Evolutionary conservation across 2,888 invertebrate species (phyloP).

Genomic region (Stratiomys singularior): DNA sequence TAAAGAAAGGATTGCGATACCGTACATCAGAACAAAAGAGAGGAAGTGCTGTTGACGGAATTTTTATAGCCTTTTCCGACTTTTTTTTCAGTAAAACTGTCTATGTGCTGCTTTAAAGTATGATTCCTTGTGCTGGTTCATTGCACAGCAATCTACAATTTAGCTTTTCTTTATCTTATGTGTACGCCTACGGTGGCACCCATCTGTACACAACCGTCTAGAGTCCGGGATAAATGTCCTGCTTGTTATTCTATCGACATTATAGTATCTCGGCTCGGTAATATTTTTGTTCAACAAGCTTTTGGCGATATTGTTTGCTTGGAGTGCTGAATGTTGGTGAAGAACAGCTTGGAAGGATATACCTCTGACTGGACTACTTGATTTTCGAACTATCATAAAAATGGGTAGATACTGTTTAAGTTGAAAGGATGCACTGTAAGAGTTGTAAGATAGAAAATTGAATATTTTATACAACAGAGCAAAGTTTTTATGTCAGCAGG

Average conservation of each 20-base stretch:
- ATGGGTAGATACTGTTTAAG: not conserved
- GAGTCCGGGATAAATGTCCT: not conserved
- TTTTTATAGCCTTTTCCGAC: not conserved
- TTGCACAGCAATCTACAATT: conserved; percentile 19
- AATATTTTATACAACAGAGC: not conserved
- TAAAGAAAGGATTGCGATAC: too few species aligned
- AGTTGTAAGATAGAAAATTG: not conserved
- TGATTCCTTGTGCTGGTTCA: conserved; percentile 15
- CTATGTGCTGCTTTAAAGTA: conserved; percentile 9
- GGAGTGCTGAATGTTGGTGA: not conserved
- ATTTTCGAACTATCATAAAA: conserved; percentile 23
- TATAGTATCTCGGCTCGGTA: not conserved
- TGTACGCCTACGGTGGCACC: not conserved
- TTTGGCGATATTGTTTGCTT: conserved; percentile 9
- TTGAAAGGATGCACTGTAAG: not conserved
- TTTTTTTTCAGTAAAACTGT: not conserved
- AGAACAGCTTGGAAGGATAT: not conserved
- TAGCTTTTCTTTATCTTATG: conserved; percentile 17
- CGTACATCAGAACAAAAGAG: too few species aligned
- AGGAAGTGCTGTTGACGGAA: too few species aligned
- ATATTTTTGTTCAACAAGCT: conserved; percentile 28
- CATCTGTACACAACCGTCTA: not conserved
- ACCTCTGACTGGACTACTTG: not conserved
- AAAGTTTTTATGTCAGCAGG: too few species aligned
- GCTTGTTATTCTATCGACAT: conserved; percentile 21